Evolutionary conservation across 2,797 vertebrate species (phyloP).

Genomic region (Propithecus deckenii): DNA sequence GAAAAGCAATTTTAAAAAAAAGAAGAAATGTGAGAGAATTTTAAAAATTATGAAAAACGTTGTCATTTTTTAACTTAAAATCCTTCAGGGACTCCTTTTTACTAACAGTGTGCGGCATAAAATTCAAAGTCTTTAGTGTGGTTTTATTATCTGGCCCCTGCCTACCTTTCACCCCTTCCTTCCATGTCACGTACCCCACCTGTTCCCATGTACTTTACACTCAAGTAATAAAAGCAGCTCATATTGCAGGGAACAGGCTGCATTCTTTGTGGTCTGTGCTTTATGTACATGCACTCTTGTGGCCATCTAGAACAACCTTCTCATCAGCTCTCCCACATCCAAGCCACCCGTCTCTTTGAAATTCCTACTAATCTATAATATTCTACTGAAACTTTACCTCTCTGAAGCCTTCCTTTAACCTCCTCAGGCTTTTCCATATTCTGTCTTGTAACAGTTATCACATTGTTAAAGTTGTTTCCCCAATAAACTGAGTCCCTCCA

Average conservation of each 20-base stretch:
- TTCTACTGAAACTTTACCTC: neutral
- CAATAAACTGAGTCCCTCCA: neutral
- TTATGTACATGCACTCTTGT: neutral
- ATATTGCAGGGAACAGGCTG: neutral
- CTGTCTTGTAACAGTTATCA: conserved; percentile 3
- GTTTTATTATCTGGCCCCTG: neutral
- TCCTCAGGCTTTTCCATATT: neutral
- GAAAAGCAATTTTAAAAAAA: too few relatives aligned
- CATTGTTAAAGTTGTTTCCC: conserved; percentile 27
- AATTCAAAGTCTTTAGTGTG: neutral
- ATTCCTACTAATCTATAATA: neutral
- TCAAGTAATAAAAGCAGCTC: conserved; percentile 28
- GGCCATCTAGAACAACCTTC: neutral
- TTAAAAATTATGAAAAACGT: neutral
- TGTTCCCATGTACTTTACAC: neutral
- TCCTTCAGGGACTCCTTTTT: neutral
- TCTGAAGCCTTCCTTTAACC: neutral
- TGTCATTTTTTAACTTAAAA: neutral
- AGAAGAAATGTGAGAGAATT: conserved; percentile 21
- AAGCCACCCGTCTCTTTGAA: too few relatives aligned
- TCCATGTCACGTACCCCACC: neutral
- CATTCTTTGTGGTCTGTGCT: neutral
- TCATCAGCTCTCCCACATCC: neutral
- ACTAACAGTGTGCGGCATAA: neutral
- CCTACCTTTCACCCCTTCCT: neutral